Conservation (phyloP, 2,888 invertebrate species). For the Trichogramma dendrolimi region DNA sequence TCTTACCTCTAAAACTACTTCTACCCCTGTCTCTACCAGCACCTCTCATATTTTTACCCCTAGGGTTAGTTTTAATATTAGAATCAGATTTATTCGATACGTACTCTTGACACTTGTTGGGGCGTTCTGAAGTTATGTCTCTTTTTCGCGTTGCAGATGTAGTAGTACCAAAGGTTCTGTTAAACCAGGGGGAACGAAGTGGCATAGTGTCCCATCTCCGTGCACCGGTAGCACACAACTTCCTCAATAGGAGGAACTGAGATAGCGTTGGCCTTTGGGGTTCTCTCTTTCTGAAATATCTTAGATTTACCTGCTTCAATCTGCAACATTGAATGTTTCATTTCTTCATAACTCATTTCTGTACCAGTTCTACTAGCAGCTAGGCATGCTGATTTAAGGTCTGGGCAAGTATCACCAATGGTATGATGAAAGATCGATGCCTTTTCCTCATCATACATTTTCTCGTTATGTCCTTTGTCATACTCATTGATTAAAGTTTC, state of each 20-base stretch:
- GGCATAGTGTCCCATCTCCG: background rate
- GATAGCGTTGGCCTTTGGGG: background rate
- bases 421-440: background rate
- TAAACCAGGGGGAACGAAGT: background rate
- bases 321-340: background rate
- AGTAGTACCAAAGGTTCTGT: background rate
- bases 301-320: background rate
- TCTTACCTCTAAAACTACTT: background rate
- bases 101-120: background rate
- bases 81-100: background rate
- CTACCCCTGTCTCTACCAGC: background rate
- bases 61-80: background rate
- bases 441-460: background rate
- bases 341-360: background rate
- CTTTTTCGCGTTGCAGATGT: background rate
- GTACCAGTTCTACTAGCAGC: background rate
- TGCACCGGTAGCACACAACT: background rate
- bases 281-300: background rate
- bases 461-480: background rate
- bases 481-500: background rate
- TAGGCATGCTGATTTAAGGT: background rate
- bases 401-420: background rate
- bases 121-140: background rate
- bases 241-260: background rate
- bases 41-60: background rate